phyloP scores from a whole-genome alignment of 2,113 vertebrate genomes.

The Atlantisia rogersi region DNA sequence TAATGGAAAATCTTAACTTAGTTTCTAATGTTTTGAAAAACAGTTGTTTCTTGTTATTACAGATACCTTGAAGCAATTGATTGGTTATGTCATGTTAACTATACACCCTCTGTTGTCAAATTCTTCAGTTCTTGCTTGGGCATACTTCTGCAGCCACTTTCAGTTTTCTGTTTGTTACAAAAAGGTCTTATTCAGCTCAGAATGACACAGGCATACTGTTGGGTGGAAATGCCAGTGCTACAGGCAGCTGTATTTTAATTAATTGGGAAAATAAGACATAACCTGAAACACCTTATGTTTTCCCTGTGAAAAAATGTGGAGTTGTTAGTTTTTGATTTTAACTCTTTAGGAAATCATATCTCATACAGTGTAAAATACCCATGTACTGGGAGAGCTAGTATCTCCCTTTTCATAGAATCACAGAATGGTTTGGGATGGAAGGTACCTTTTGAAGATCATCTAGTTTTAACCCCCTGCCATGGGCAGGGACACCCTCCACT shows the following conservation, averaged over 20 bases:
- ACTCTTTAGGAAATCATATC: neutral
- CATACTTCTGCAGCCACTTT: neutral
- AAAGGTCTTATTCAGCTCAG: neutral
- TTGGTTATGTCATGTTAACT: neutral
- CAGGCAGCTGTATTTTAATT: neutral
- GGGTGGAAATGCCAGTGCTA: neutral
- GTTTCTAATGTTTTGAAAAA: neutral
- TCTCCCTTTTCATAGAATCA: neutral
- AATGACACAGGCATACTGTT: neutral
- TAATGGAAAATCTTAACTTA: neutral
- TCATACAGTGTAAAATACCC: neutral
- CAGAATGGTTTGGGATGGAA: too few relatives aligned
- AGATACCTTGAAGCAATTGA: neutral
- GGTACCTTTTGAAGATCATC: too few relatives aligned
- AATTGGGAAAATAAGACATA: neutral
- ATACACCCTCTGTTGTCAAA: neutral
- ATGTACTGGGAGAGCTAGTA: neutral
- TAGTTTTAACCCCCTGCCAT: too few relatives aligned
- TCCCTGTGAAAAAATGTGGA: accelerated
- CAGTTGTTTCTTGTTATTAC: neutral
- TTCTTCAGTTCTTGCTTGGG: neutral
- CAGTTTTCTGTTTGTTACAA: neutral
- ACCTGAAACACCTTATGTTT: neutral
- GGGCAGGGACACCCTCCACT: too few relatives aligned
- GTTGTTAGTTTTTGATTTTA: neutral